Base-by-base conservation (phyloP, 1,140 invertebrate species). In the Drosophila quadrilineata region DNA sequence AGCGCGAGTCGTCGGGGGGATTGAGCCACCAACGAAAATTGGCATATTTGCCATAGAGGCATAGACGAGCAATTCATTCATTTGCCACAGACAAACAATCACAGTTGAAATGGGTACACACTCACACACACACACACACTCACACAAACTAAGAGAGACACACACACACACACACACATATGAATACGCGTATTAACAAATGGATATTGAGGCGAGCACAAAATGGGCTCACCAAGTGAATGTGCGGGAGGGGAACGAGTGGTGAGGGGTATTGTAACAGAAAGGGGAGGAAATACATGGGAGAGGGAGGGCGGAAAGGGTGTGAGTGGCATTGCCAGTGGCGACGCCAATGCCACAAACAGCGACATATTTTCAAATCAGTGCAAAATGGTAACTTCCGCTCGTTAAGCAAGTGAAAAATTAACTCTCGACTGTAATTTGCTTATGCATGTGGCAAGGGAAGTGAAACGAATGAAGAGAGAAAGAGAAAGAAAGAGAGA, bases 381-480 rank as follows among this genome's bases (percentile, higher is more conserved):
- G 84, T 82, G 82, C 84, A 87, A 87, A 87, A 87, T 82, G 84
- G 59, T 82, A 82, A 87, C 84, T 87, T 87, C 84, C 84, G 84
- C 79, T 77, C 84, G 84, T 87, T 87, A 87, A 87, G 74, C 84
- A 87, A 82, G 76, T 87, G 84, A 87, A 87, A 87, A 87, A 87
- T 87, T 87, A 87, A 87, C 84, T 87, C 71, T 73, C 80, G 79
- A 63, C 73, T 72, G 77, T 82, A 82, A 82, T 82, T 82, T 82
- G 77, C 77, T 77, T 82, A 84, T 77, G 79, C 64, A 69, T 48
- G n/a, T n/a, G 69, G 57, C 74, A 76, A 57, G 57, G 59, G 22
- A 21, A 26, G 19, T 46, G 26, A 43, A 43, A 41, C 35, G 54
- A 60, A 52, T 60, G 35, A 17, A 12, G 14, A 10, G 40, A n/a